Base-by-base conservation (phyloP, 2,797 vertebrate species). In the Phoebastria nigripes region DNA sequence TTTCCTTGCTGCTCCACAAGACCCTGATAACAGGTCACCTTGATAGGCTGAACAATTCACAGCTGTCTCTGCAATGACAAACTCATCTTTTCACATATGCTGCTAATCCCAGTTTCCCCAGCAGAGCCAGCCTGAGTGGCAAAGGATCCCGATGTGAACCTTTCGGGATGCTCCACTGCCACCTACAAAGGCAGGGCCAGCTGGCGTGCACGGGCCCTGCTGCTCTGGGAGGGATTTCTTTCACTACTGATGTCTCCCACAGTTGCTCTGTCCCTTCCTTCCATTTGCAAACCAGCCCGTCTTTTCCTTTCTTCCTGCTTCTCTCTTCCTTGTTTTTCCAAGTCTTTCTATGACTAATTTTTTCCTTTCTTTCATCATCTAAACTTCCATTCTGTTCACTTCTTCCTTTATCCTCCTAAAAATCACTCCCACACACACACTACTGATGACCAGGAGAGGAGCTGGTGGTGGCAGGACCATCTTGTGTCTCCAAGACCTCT, bases 331-430 rank as follows among this genome's bases (percentile, higher is more conserved):
- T 67, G 4, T 44, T 90, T 90, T 83, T 25, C 46, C 65, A 65
- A 63, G n/a, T 52, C 29, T 90, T 91, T 77, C 67, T 39, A 18
- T 24, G 15, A 28, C 12, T 46, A 7, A 6, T 25, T 85, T 83
- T 88, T 88, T 49, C 1, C 9, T 81, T 49, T 63, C 28, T 63
- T 87, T 63, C 61, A 15, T 61, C 39, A 61, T 61, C 15, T 78
- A 42, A 78, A 39, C 24, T 74, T 63, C 21, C 3, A 33, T 69
- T 92, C 41, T 61, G 4, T 63, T 83, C 25, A 26, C 12, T 81
- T 93, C n/a, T 71, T 93, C 80, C 24, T 63, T 90, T 35, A 54
- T 31, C 14, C 8, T 59, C 44, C 42, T 78, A 62, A 91, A 91
- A 77, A 56, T 9, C 39, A 16, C 19, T 52, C n/a, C 11, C 14